Conservation (phyloP, 2,797 vertebrate species). For the Momotus momota region DNA sequence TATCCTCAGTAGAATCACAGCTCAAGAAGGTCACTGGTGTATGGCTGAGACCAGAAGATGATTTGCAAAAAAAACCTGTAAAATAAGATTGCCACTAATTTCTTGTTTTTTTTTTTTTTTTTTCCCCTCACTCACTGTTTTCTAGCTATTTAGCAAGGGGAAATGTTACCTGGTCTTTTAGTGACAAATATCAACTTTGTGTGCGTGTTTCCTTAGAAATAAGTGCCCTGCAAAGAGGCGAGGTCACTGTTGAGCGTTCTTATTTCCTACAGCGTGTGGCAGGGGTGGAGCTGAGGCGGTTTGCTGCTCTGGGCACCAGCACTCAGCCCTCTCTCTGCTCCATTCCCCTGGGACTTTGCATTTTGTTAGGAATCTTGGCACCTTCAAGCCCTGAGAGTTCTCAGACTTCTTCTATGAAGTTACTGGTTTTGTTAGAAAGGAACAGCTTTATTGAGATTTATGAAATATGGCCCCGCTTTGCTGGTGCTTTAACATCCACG, state of each 20-base stretch:
- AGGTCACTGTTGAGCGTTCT: background rate
- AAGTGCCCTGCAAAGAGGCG: background rate
- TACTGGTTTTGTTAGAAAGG: background rate
- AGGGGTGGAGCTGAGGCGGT: background rate
- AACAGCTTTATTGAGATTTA: background rate
- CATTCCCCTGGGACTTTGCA: background rate
- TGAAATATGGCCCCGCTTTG: background rate
- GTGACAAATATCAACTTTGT: background rate
- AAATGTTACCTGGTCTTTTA: background rate
- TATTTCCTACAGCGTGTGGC: background rate
- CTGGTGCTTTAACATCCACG: background rate
- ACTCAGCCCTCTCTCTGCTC: background rate
- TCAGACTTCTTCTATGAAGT: background rate
- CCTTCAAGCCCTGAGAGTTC: background rate
- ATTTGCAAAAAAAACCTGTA: background rate
- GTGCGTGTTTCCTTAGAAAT: background rate
- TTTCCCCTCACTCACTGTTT: background rate
- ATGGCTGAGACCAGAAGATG: background rate
- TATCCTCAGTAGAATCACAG: accelerated
- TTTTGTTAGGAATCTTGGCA: background rate
- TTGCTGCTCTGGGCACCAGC: background rate
- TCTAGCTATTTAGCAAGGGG: background rate
- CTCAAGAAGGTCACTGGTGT: background rate
- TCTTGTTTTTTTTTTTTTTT: too few species aligned
- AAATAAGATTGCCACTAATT: background rate